Conservation (phyloP, 2,797 vertebrate genomes). For the Clamator glandarius region DNA sequence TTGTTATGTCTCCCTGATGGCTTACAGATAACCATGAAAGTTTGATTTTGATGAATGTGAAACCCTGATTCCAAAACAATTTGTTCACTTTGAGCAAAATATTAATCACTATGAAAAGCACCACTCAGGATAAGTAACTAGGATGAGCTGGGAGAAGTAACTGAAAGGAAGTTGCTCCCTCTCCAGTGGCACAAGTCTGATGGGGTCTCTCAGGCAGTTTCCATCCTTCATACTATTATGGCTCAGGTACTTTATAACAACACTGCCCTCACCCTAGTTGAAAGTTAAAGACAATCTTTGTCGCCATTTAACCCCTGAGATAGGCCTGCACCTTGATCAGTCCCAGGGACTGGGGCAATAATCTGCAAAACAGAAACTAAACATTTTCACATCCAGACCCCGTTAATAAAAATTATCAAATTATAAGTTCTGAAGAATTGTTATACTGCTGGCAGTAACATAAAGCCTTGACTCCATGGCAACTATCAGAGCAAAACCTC, state of each 20-base stretch:
- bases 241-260: not conserved
- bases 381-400: not conserved
- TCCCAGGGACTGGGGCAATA: not conserved
- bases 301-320: not conserved
- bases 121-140: not conserved
- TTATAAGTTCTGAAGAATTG: not conserved
- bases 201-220: not conserved
- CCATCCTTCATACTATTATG: not conserved
- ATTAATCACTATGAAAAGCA: not conserved
- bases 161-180: not conserved
- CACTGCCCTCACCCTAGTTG: fast-evolving
- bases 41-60: not conserved
- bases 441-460: not conserved
- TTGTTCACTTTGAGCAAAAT: not conserved
- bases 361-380: not conserved
- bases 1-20: not conserved
- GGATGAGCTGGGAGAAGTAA: not conserved
- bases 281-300: not conserved
- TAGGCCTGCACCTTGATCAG: not conserved
- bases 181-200: not conserved
- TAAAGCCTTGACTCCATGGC: not conserved
- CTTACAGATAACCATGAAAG: not conserved
- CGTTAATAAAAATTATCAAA: not conserved
- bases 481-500: conserved; percentile 1
- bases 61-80: not conserved